phyloP scores from a whole-genome alignment of 2,888 invertebrate genomes.

The Notodonta dromedarius region DNA sequence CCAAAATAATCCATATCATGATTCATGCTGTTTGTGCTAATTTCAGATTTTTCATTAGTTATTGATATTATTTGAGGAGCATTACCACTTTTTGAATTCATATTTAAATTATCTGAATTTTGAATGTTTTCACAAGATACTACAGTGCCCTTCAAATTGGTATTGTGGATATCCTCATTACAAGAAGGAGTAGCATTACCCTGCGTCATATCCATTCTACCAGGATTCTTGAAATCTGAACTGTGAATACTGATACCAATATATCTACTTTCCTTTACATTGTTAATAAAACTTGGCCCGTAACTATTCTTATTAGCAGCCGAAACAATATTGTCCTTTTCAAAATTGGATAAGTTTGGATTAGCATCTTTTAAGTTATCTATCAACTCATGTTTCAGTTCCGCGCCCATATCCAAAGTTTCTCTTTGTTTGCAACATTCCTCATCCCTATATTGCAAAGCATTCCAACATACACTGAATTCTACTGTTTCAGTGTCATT shows the following conservation, averaged over 20 bases:
- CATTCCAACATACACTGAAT: slow-evolving; percentile 37
- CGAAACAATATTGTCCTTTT: neutral
- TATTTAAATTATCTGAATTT: neutral
- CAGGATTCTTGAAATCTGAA: neutral
- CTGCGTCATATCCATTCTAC: neutral
- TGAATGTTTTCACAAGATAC: neutral
- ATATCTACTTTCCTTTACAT: neutral
- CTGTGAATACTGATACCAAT: neutral
- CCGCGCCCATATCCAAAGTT: neutral
- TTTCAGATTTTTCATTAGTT: neutral
- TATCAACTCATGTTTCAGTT: neutral
- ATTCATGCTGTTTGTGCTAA: neutral
- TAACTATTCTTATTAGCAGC: neutral
- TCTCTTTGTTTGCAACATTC: neutral
- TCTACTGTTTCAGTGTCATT: slow-evolving; percentile 15
- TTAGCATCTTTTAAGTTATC: neutral
- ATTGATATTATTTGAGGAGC: neutral
- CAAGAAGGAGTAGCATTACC: neutral
- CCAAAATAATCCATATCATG: neutral
- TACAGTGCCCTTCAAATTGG: neutral
- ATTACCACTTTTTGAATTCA: neutral
- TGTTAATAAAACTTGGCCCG: no score
- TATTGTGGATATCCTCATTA: neutral
- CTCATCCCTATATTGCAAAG: slow-evolving; percentile 10
- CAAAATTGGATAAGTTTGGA: neutral